A percentile compares a stretch with the other conserved stretches of the same genome.
Evolutionary conservation across 1,140 invertebrate genomes (phyloP).

Genomic region (Drosophila willistoni): DNA sequence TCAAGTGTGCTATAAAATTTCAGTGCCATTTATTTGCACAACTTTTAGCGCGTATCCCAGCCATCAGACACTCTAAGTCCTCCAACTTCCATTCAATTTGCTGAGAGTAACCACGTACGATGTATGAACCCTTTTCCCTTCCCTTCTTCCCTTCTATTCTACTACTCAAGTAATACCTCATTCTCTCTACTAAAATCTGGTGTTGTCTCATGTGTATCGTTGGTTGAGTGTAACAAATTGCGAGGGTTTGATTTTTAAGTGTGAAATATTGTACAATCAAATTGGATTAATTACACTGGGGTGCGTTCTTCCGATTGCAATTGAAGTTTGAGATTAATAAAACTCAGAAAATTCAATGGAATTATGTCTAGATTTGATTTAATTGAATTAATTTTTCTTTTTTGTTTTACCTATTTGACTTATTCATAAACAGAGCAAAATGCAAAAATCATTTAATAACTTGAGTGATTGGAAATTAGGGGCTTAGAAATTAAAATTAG

Average conservation of each 20-base stretch:
- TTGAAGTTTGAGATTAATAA: background rate
- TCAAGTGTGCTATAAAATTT: constrained; percentile 81
- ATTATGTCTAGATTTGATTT: background rate
- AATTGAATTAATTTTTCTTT: too few species aligned
- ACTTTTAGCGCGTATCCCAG: constrained; percentile 62
- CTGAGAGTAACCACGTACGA: background rate
- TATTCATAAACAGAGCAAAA: too few species aligned
- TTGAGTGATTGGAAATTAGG: too few species aligned
- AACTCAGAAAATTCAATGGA: background rate
- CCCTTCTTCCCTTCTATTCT: background rate
- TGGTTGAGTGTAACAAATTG: constrained; percentile 63
- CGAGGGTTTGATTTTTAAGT: constrained; percentile 65
- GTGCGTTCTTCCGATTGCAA: constrained; percentile 5
- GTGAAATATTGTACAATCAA: constrained; percentile 57
- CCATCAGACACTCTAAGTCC: constrained; percentile 9
- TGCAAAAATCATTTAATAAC: too few species aligned
- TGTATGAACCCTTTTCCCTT: too few species aligned
- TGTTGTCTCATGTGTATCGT: constrained; percentile 65
- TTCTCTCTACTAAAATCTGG: constrained; percentile 19
- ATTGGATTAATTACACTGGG: constrained; percentile 60
- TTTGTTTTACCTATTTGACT: too few species aligned
- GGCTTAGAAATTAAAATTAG: too few species aligned
- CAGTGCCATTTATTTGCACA: constrained; percentile 70
- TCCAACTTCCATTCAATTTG: background rate
- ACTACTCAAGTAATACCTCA: constrained; percentile 16